Evolutionary conservation across 2,113 vertebrate species (phyloP).

Genomic region (Silurus asotus): DNA sequence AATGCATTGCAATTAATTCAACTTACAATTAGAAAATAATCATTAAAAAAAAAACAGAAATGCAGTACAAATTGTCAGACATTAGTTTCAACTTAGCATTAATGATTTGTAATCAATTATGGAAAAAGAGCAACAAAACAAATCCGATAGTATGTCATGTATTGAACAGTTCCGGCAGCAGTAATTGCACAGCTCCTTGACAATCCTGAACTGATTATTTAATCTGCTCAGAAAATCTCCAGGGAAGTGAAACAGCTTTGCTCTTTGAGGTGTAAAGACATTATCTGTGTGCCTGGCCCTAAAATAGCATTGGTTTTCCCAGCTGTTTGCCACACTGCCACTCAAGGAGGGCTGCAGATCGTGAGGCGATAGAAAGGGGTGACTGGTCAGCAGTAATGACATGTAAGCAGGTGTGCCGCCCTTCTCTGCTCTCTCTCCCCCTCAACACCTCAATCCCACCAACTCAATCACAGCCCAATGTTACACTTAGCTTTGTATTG

Average conservation of each 20-base stretch:
- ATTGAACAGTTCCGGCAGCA: conserved; percentile 21
- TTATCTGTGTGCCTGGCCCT: conserved; percentile 74
- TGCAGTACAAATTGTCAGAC: conserved; percentile 13
- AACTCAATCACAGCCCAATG: conserved; percentile 36
- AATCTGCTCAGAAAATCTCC: conserved; percentile 70
- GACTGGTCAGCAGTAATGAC: conserved; percentile 72
- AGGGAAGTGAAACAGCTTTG: conserved; percentile 70
- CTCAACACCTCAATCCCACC: neutral
- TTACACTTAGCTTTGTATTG: conserved; percentile 39
- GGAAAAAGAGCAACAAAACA: conserved; percentile 31
- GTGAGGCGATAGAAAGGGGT: conserved; percentile 58
- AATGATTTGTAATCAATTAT: conserved; percentile 33
- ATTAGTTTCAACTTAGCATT: conserved; percentile 19
- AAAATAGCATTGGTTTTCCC: conserved; percentile 69
- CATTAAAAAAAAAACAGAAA: neutral
- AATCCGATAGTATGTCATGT: conserved; percentile 55
- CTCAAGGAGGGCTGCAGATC: conserved; percentile 65
- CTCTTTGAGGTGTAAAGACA: conserved; percentile 78
- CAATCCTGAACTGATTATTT: conserved; percentile 68
- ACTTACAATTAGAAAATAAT: neutral
- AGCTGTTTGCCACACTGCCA: conserved; percentile 56
- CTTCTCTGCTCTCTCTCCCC: neutral
- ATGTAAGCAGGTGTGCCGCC: conserved; percentile 60
- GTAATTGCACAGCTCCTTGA: conserved; percentile 56
- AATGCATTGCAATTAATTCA: conserved; percentile 1